These are phyloP conservation scores for Coenobita brevimanus DNA, from an alignment of 1,140 invertebrate genomes.

Conservation along the genomic window DNA sequence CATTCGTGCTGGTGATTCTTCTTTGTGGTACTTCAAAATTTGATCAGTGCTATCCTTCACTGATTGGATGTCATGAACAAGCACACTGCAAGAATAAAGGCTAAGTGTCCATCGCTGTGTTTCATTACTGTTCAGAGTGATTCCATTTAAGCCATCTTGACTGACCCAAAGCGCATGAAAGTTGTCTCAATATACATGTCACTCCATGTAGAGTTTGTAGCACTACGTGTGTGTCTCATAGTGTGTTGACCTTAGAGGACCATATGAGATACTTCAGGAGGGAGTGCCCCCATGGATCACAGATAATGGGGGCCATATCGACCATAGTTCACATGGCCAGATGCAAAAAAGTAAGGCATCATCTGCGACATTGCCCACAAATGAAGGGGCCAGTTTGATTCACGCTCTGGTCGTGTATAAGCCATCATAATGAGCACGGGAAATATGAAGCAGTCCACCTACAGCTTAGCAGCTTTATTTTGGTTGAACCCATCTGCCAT, in stretches of 20 bases:
- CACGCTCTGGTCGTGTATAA: too few relatives aligned
- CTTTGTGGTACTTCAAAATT: too few relatives aligned
- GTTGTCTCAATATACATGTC: constrained; percentile 9
- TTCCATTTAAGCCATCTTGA: too few relatives aligned
- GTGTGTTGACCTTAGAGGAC: constrained; percentile 6
- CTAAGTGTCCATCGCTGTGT: not conserved
- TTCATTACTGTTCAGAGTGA: not conserved
- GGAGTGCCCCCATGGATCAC: not conserved
- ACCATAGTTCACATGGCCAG: constrained; percentile 6
- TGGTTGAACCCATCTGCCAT: too few relatives aligned
- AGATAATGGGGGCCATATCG: not conserved
- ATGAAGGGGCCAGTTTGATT: too few relatives aligned
- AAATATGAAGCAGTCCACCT: too few relatives aligned
- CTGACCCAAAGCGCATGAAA: not conserved
- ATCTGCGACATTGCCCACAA: too few relatives aligned
- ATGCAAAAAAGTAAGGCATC: too few relatives aligned
- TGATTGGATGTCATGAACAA: not conserved
- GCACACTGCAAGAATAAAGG: not conserved
- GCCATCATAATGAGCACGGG: too few relatives aligned
- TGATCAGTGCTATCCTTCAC: not conserved
- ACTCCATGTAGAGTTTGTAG: constrained; percentile 10
- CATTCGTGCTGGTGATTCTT: not conserved
- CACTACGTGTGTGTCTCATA: not conserved
- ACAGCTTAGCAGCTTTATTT: too few relatives aligned
- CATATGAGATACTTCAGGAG: not conserved